A percentile compares a stretch with the other conserved stretches of the same genome.
Evolutionary conservation across 1,140 invertebrate genomes (phyloP).

Genomic region (Amyelois transitella): DNA sequence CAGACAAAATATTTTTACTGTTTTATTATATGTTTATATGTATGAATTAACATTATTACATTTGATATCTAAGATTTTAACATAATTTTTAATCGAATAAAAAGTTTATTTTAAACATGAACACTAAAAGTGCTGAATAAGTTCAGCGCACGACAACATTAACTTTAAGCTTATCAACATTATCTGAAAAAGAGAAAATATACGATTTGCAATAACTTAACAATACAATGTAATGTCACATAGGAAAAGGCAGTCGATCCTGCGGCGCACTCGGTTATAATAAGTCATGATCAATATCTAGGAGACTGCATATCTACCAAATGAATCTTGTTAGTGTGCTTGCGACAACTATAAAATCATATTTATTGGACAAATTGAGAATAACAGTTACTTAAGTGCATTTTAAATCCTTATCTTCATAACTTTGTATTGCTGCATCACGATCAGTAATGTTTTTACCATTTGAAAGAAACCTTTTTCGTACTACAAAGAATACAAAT

Average conservation of each 20-base stretch:
- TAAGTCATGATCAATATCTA: conserved; percentile 7
- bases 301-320: conserved; percentile 17
- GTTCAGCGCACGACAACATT: too few relatives aligned
- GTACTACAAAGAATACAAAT: too few relatives aligned
- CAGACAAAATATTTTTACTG: too few relatives aligned
- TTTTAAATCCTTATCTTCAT: conserved; percentile 7
- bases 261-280: background rate
- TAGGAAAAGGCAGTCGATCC: conserved; percentile 8
- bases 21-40: too few relatives aligned
- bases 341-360: conserved; percentile 32
- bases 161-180: background rate
- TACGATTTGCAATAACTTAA: background rate
- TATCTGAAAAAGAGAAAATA: background rate
- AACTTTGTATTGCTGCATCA: background rate
- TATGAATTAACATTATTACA: too few relatives aligned
- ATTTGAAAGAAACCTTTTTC: background rate
- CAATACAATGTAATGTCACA: background rate
- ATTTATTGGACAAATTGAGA: conserved; percentile 8
- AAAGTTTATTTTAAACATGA: too few relatives aligned
- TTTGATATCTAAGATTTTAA: too few relatives aligned
- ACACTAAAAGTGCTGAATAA: too few relatives aligned
- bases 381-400: conserved; percentile 10
- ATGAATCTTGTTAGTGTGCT: conserved; percentile 34
- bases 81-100: too few relatives aligned
- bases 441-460: background rate